Conservation (phyloP, 1,140 invertebrate genomes). For the Caenorhabditis briggsae region DNA sequence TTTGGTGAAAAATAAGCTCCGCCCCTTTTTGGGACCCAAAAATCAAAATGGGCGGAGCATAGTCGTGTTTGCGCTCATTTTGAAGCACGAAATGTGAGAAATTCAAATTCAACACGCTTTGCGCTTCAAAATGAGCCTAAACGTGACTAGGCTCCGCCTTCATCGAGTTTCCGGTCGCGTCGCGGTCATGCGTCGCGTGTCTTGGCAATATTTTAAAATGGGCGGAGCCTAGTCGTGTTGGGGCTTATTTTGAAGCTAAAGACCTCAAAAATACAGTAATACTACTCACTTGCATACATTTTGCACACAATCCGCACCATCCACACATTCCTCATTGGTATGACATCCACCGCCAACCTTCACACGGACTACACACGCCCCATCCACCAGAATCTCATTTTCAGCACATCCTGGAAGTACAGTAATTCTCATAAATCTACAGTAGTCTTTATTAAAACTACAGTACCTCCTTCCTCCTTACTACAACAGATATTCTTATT, state of each 20-base stretch:
- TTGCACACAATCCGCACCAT: conserved; percentile 54
- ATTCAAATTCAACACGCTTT: no score
- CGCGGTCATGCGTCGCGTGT: no score
- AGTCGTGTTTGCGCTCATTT: not conserved
- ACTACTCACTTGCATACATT: conserved; percentile 59
- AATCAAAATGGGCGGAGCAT: no score
- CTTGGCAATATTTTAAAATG: no score
- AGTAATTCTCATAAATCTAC: not conserved
- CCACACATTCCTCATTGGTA: conserved; percentile 58
- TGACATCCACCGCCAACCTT: conserved; percentile 57
- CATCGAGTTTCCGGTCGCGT: no score
- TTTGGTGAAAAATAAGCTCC: no score
- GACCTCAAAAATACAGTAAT: no score
- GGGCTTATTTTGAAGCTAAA: not conserved
- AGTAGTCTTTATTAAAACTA: not conserved
- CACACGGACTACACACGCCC: conserved; percentile 51
- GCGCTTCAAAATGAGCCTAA: no score
- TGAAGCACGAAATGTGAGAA: no score
- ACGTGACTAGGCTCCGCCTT: no score
- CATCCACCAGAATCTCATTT: conserved; percentile 58
- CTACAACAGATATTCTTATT: conserved; percentile 63
- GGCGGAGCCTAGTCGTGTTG: not conserved
- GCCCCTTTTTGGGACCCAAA: no score
- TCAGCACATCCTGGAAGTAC: conserved; percentile 26
- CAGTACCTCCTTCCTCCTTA: conserved; percentile 49